Evolutionary conservation across 2,797 vertebrate genomes (phyloP), one percentile per base, ranked within the genome.

Genomic region (Heliangelus exortis): DNA sequence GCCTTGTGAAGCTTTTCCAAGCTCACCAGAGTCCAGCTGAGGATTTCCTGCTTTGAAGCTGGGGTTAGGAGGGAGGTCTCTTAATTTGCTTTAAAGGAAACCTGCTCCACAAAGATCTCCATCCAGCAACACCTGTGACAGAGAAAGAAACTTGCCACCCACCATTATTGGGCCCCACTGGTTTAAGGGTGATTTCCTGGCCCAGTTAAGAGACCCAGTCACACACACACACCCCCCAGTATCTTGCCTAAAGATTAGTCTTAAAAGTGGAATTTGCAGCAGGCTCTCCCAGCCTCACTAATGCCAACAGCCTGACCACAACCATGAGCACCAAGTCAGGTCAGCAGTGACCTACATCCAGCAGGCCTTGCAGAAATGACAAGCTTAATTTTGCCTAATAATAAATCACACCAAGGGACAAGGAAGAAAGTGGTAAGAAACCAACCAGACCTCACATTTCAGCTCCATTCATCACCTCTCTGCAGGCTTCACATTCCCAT

Each of bases 241-340:
- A 69, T 34, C 67, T 87, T 43, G 92, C 78, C 88, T 75, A 41
- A 84, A 92, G 65, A 96, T 94, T 77, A 89, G 62, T 47, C 90
- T 85, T 89, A 89, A 69, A 96, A 89, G 84, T 57, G 84, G 81
- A 96, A 97, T 92, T 91, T 80, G 88, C 48, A 93, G 95, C 19
- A 45, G 51, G 69, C 22, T 0, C 48, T 82, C 75, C 47, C 84
- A 75, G 94, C 72, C 23, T 90, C 85, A 73, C 43, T 74, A 72
- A 83, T 12, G 29, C 74, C 90, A 89, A 69, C 69, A 67, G 55
- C 43, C 92, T 71, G 82, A 81, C 58, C 84, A 74, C 80, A 90
- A 67, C 16, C 9, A 51, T 14, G 31, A 55, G 39, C 18, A 17
- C 55, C 73, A 76, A 65, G 79, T 4, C 71, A 61, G 93, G 86